phyloP scores from a whole-genome alignment of 2,113 vertebrate species.

The Australoheros scitulus region DNA sequence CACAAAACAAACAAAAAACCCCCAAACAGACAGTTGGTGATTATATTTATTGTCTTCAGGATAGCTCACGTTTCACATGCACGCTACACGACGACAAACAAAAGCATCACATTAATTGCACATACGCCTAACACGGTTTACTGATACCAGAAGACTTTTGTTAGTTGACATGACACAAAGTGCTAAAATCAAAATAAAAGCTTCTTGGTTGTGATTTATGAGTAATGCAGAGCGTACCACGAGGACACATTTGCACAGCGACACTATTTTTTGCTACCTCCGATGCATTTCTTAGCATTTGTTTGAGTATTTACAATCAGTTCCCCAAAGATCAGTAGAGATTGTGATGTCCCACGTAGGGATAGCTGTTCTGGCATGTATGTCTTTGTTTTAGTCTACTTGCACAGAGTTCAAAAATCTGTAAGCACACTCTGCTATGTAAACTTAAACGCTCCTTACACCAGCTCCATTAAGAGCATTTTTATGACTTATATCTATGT shows the following conservation, averaged over 20 bases:
- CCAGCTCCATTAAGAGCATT: background rate
- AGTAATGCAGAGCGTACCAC: slow-evolving; percentile 5
- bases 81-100: slow-evolving; percentile 29
- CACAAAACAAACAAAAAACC: background rate
- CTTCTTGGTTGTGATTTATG: slow-evolving; percentile 23
- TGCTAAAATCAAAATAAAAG: slow-evolving; percentile 37
- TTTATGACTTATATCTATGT: background rate
- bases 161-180: slow-evolving; percentile 29
- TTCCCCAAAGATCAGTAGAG: slow-evolving; percentile 40
- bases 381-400: slow-evolving; percentile 30
- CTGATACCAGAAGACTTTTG: slow-evolving; percentile 20
- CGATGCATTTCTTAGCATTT: slow-evolving; percentile 28
- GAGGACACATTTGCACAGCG: slow-evolving; percentile 6
- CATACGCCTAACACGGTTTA: slow-evolving; percentile 20
- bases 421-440: slow-evolving; percentile 34
- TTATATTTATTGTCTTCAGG: slow-evolving; percentile 69
- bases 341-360: slow-evolving; percentile 52
- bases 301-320: slow-evolving; percentile 36
- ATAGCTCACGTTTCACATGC: slow-evolving; percentile 51
- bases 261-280: slow-evolving; percentile 9
- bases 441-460: background rate
- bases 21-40: slow-evolving; percentile 15
- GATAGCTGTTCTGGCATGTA: slow-evolving; percentile 13
- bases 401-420: slow-evolving; percentile 14
- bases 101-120: slow-evolving; percentile 52